phyloP scores from a whole-genome alignment of 2,113 vertebrate species.

The Trinectes maculatus region DNA sequence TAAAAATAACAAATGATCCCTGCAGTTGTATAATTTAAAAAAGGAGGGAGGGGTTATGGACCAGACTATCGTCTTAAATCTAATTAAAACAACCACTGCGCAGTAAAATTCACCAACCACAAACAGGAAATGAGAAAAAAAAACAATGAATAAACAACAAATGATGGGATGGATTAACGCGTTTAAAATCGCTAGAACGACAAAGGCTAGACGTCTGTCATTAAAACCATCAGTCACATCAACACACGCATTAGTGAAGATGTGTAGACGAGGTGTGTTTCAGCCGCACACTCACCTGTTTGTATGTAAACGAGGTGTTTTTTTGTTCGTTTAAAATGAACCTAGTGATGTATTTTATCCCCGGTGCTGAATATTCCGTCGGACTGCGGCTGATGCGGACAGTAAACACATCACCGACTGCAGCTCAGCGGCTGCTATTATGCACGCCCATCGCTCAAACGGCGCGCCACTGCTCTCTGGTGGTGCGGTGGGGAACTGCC shows the following conservation, averaged over 20 bases:
- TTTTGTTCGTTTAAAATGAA: neutral
- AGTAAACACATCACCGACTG: neutral
- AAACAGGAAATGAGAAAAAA: neutral
- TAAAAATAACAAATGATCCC: too few relatives aligned
- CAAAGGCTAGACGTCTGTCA: too few relatives aligned
- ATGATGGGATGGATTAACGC: too few relatives aligned
- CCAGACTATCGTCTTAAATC: slow-evolving; percentile 25
- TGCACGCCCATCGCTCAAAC: neutral
- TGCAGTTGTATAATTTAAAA: neutral
- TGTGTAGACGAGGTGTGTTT: neutral
- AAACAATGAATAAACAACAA: too few relatives aligned
- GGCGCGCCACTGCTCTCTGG: slow-evolving; percentile 31
- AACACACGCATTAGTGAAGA: neutral
- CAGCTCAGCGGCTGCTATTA: slow-evolving; percentile 1
- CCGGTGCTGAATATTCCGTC: neutral
- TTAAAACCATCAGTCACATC: neutral
- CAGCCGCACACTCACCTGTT: slow-evolving; percentile 26
- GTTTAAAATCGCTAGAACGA: too few relatives aligned
- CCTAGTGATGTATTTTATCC: too few relatives aligned
- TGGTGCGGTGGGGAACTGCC: slow-evolving; percentile 37
- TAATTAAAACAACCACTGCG: slow-evolving; percentile 52
- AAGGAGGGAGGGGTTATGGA: slow-evolving; percentile 10
- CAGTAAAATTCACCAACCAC: slow-evolving; percentile 12
- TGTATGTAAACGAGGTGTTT: neutral
- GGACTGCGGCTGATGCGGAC: slow-evolving; percentile 9